Evolutionary conservation across 2,888 invertebrate genomes (phyloP).

Genomic region (Oscheius sp.): DNA sequence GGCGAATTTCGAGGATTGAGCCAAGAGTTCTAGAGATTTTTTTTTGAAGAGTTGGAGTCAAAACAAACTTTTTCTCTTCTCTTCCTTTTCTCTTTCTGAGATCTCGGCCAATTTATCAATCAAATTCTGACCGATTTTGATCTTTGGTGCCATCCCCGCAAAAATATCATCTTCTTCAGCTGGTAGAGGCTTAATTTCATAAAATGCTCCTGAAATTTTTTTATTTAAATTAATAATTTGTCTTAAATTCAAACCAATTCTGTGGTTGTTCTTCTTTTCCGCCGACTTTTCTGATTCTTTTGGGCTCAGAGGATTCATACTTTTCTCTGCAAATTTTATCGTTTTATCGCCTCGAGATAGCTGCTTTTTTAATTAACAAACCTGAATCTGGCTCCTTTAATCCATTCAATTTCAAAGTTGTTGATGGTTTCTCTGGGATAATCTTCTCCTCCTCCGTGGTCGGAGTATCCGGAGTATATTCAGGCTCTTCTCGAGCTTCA

Average conservation of each 20-base stretch:
- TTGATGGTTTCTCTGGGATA: too few relatives aligned
- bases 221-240: too few relatives aligned
- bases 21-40: neutral
- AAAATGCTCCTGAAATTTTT: constrained; percentile 13
- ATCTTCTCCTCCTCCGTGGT: neutral
- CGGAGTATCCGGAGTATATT: too few relatives aligned
- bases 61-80: neutral
- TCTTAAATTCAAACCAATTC: neutral
- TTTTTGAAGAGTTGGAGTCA: neutral
- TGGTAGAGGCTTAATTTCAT: constrained; percentile 10
- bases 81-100: constrained; percentile 9
- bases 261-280: constrained; percentile 2
- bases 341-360: too few relatives aligned
- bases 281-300: neutral
- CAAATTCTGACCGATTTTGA: constrained; percentile 27
- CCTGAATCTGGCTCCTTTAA: too few relatives aligned
- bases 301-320: too few relatives aligned
- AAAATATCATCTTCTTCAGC: constrained; percentile 32
- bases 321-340: too few relatives aligned
- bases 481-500: neutral
- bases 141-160: constrained; percentile 35
- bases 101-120: constrained; percentile 29
- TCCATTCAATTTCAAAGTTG: too few relatives aligned
- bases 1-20: constrained; percentile 11
- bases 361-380: too few relatives aligned